These are phyloP conservation scores for Xanthorhoe spadicearia DNA, from an alignment of 2,888 invertebrate genomes.

Conservation along the genomic window DNA sequence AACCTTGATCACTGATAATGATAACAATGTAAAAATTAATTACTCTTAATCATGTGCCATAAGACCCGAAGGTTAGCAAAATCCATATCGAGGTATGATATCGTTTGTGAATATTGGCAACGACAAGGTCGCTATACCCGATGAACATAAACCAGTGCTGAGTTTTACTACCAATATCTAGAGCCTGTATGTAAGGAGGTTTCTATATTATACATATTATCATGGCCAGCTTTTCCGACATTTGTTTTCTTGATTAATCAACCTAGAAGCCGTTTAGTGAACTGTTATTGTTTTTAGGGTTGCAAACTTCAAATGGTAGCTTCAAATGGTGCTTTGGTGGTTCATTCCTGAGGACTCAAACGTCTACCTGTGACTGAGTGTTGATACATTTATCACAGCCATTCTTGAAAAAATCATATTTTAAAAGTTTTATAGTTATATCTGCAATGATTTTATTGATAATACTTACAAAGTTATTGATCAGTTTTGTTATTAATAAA, in stretches of 20 bases:
- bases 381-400: background rate
- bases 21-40: background rate
- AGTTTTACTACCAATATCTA: constrained; percentile 26
- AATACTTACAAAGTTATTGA: too few relatives aligned
- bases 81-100: constrained; percentile 20
- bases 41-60: background rate
- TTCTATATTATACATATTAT: constrained; percentile 7
- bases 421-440: too few relatives aligned
- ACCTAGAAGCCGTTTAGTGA: background rate
- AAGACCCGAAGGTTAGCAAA: constrained; percentile 17
- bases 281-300: background rate
- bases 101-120: constrained; percentile 10
- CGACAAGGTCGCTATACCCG: constrained; percentile 15
- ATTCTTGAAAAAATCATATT: too few relatives aligned
- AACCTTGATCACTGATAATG: background rate
- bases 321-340: background rate
- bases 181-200: constrained; percentile 2
- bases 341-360: background rate
- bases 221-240: background rate
- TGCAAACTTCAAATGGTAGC: background rate
- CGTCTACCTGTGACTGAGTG: background rate
- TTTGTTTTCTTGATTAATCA: constrained; percentile 1
- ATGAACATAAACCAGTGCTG: constrained; percentile 6
- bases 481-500: too few relatives aligned
- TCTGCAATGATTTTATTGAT: too few relatives aligned